Evolutionary conservation across 2,113 vertebrate genomes (phyloP), one percentile per base, ranked within the genome.

Genomic region (Microtus montanus): DNA sequence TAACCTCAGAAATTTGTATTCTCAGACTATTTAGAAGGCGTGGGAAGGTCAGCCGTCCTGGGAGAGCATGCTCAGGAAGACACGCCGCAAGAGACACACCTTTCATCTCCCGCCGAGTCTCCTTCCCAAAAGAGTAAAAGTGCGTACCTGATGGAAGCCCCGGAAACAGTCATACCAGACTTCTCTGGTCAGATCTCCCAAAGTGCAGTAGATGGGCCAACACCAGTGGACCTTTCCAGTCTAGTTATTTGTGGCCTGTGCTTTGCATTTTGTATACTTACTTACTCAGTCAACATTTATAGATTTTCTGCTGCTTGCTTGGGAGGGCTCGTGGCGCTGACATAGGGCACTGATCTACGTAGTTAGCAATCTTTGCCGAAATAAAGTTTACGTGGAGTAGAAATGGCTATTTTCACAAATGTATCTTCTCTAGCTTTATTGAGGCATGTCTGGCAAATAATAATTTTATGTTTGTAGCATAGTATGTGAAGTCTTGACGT

Each of bases 121-220:
- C 98, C 99, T 0, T 99, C 99, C 90, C 99, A 99, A 97, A 99
- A 98, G 97, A 99, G 98, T 97, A 99, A 99, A 98, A 99, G 99
- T 99, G 98, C 99, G 99, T 98, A 96, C 66, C 3, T 87, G 12
- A 64, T 24, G 77, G 49, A 92, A 75, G 7, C 35, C 33, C 20
- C 79, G 20, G 61, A 74, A 71, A 73, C n/a, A 14, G 70, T 8
- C 14, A 26, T 41, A 19, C n/a, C 58, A 49, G 19, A 47, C 6
- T 17, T 87, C 66, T 54, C 35, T 35, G 52, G 84, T 44, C 35
- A 92, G 0, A 38, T 87, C 80, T 87, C 30, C 89, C 26, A 33
- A 28, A 30, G 19, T 24, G 26, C 68, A 86, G n/a, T 49, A 58
- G 52, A 66, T 83, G 84, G 26, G 58, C 3, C n/a, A 44, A 77